A percentile compares a stretch with the other conserved stretches of the same genome.
phyloP scores from a whole-genome alignment of 2,113 vertebrate genomes.

The Gambusia affinis region DNA sequence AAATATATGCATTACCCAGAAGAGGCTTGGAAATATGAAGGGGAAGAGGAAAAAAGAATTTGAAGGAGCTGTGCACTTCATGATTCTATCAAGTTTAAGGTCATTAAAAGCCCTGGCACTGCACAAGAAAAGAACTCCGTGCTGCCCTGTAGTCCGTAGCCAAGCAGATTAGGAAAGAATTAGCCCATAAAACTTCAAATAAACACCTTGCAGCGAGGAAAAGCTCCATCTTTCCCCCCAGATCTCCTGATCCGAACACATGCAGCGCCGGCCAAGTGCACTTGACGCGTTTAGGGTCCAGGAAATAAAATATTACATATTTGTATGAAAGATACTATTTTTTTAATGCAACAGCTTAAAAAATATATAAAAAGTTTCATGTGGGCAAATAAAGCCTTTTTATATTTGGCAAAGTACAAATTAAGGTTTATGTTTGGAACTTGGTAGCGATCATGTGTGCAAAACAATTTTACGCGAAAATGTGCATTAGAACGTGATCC shows the following conservation, averaged over 20 bases:
- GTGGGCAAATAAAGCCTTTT: background rate
- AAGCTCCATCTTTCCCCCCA: slow-evolving; percentile 27
- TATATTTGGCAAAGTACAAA: background rate
- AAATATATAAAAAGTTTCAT: too few relatives aligned
- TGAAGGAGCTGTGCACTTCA: background rate
- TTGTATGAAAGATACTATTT: too few relatives aligned
- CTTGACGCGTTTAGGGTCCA: slow-evolving; percentile 17
- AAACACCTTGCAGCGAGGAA: slow-evolving; percentile 29
- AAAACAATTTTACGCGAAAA: background rate
- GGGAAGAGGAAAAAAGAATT: background rate
- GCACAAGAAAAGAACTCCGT: slow-evolving; percentile 5
- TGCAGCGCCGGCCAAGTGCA: slow-evolving; percentile 37
- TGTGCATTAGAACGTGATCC: background rate
- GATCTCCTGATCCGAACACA: slow-evolving; percentile 5
- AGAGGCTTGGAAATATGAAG: background rate
- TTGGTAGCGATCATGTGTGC: background rate
- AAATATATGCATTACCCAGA: background rate
- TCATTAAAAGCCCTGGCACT: slow-evolving; percentile 24
- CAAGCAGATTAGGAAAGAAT: slow-evolving; percentile 42
- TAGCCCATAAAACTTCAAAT: slow-evolving; percentile 41
- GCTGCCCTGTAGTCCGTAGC: slow-evolving; percentile 8
- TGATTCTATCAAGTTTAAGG: background rate
- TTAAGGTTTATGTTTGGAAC: background rate
- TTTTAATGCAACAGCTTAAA: too few relatives aligned
- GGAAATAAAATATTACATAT: background rate